Base-by-base conservation (phyloP, 2,888 invertebrate genomes). In the Apotomis betuletana region DNA sequence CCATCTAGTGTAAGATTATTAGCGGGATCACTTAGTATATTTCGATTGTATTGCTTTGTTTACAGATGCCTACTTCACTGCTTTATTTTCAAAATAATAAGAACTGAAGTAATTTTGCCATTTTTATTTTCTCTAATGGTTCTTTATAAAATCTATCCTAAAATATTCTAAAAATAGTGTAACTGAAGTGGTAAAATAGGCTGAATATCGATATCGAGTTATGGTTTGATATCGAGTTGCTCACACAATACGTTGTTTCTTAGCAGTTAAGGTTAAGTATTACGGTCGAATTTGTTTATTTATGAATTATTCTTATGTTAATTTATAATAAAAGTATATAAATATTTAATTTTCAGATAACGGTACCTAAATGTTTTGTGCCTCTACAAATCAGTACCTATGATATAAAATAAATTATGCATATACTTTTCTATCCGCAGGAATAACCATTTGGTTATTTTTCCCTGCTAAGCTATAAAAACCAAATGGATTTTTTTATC, bases 241-340 rank as follows among this genome's bases (percentile, higher is more conserved):
- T 83, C 83, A 83, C 78, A 59, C 38, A 73, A 76, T 77, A 77
- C 79, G 79, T 85, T 87, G 86, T 86, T 87, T 83, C 76, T 80
- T 87, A 88, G 87, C 78, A 73, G 75, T 74, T 89, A 89, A 87
- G 87, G 80, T 85, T 80, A 84, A 86, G 84, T 87, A 85, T 85
- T 84, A 81, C 79, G 70, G 76, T 78, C 75, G 27, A 79, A 79
- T 76, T 78, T 78, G 75, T 79, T 78, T 80, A 76, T 78, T 78
- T 79, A 79, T 69, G 54, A 57, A 69, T 49, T 67, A 54, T 71
- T 70, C 8, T 65, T 61, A 55, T 60, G 55, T 70, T 70, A 9
- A 60, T 44, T 49, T 63, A 69, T n/a, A 44, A 70, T 58, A 27
- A 63, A 52, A 57, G 12, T 64, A 67, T 49, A 59, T 54, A 52